Evolutionary conservation across 2,797 vertebrate species (phyloP).

Genomic region (Hyperoplus lanceolatus): DNA sequence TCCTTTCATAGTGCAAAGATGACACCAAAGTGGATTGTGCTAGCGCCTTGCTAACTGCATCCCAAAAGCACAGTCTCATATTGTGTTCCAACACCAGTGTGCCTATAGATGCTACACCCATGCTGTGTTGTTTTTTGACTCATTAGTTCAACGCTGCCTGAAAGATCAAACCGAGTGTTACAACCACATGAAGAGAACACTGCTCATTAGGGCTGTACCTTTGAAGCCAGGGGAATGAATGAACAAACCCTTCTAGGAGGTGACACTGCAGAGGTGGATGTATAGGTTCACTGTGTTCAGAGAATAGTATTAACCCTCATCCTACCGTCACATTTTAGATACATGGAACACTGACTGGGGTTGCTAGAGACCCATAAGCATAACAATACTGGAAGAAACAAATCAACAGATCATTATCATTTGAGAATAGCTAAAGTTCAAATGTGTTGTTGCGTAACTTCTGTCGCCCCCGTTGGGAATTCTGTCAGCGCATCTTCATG

Average conservation of each 20-base stretch:
- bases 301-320: neutral
- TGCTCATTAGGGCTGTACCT: slow-evolving; percentile 3
- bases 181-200: slow-evolving; percentile 29
- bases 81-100: neutral
- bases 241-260: slow-evolving; percentile 18
- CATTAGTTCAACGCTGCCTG: neutral
- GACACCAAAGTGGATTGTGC: neutral
- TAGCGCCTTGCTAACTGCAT: neutral
- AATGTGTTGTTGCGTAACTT: too few species aligned
- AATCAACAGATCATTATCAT: slow-evolving; percentile 77
- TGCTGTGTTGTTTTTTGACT: neutral
- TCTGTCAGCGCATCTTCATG: too few species aligned
- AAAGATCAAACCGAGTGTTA: neutral
- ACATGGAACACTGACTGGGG: too few species aligned
- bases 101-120: neutral
- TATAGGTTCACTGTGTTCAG: slow-evolving; percentile 18
- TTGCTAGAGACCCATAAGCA: too few species aligned
- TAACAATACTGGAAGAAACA: too few species aligned
- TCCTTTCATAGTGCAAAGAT: neutral
- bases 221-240: slow-evolving; percentile 21
- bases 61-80: neutral
- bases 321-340: slow-evolving; percentile 68
- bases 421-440: slow-evolving; percentile 66
- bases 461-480: too few species aligned
- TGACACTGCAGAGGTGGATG: slow-evolving; percentile 16